A percentile compares a stretch with the other conserved stretches of the same genome.
Evolutionary conservation across 2,888 invertebrate species (phyloP).

Genomic region (Perizoma flavofasciatum): DNA sequence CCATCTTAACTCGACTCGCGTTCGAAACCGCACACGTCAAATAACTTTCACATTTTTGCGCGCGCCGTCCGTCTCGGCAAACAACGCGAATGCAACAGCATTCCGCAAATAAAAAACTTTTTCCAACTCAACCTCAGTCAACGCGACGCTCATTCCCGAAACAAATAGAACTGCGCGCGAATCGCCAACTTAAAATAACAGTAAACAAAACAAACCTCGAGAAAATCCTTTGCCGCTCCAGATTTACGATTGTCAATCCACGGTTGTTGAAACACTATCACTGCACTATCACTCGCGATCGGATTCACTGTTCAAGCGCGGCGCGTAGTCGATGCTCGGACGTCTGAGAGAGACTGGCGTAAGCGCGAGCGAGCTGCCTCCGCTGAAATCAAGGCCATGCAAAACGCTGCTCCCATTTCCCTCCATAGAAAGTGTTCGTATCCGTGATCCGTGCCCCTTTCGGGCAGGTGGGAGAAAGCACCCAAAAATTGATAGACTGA

Average conservation of each 20-base stretch:
- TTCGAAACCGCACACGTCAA: slow-evolving; percentile 41
- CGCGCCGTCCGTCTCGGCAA: slow-evolving; percentile 35
- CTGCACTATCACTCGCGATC: slow-evolving; percentile 63
- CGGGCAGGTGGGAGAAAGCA: slow-evolving; percentile 82
- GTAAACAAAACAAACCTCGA: slow-evolving; percentile 58
- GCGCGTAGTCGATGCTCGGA: slow-evolving; percentile 36
- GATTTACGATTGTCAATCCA: slow-evolving; percentile 66
- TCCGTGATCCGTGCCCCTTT: slow-evolving; percentile 79
- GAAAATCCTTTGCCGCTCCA: slow-evolving; percentile 65
- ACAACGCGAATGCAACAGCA: slow-evolving; percentile 25
- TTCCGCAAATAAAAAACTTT: slow-evolving; percentile 29
- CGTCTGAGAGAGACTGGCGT: slow-evolving; percentile 59
- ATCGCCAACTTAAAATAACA: slow-evolving; percentile 8
- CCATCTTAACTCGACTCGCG: slow-evolving; percentile 26
- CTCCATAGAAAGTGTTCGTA: slow-evolving; percentile 78
- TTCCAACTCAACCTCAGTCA: slow-evolving; percentile 30
- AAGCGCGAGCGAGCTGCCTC: slow-evolving; percentile 49
- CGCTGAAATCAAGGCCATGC: slow-evolving; percentile 77
- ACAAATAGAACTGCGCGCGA: slow-evolving; percentile 46
- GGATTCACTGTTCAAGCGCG: slow-evolving; percentile 35
- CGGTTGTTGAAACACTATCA: slow-evolving; percentile 49
- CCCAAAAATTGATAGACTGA: slow-evolving; percentile 74
- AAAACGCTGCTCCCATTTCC: slow-evolving; percentile 78
- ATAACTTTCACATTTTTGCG: slow-evolving; percentile 68
- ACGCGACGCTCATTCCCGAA: slow-evolving; percentile 50